phyloP scores from a whole-genome alignment of 2,113 vertebrate genomes.

The Aramus guarauna region DNA sequence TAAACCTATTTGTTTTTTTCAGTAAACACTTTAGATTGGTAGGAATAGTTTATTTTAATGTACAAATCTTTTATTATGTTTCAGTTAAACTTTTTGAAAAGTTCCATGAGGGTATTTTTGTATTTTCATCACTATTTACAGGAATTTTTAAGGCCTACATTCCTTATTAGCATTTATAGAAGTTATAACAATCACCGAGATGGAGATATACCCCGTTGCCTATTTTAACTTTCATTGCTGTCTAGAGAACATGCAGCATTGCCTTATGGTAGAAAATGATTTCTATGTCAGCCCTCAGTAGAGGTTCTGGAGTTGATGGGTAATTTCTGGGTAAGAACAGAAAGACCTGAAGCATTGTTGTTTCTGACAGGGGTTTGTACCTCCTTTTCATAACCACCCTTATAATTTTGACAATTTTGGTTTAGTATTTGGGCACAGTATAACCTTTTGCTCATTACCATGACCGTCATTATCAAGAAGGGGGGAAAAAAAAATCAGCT shows the following conservation, averaged over 20 bases:
- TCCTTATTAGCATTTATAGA: neutral
- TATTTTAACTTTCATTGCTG: neutral
- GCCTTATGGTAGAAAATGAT: neutral
- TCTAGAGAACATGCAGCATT: neutral
- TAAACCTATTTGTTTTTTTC: slow-evolving; percentile 27
- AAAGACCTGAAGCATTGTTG: neutral
- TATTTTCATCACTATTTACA: neutral
- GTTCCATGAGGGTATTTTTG: neutral
- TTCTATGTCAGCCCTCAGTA: neutral
- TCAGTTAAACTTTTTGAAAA: slow-evolving; percentile 12
- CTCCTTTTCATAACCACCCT: neutral
- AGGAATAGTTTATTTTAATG: slow-evolving; percentile 14
- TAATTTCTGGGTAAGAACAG: neutral
- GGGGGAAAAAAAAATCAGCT: neutral
- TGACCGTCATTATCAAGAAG: neutral
- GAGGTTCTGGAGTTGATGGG: neutral
- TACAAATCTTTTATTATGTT: neutral
- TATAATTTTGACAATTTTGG: neutral
- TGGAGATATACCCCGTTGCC: neutral
- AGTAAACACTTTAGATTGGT: slow-evolving; percentile 17
- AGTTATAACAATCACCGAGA: neutral
- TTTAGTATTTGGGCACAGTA: neutral
- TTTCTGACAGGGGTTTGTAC: neutral
- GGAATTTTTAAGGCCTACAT: neutral
- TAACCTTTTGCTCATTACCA: neutral